Conservation (phyloP, 2,888 invertebrate species). For the Clanis bilineata region DNA sequence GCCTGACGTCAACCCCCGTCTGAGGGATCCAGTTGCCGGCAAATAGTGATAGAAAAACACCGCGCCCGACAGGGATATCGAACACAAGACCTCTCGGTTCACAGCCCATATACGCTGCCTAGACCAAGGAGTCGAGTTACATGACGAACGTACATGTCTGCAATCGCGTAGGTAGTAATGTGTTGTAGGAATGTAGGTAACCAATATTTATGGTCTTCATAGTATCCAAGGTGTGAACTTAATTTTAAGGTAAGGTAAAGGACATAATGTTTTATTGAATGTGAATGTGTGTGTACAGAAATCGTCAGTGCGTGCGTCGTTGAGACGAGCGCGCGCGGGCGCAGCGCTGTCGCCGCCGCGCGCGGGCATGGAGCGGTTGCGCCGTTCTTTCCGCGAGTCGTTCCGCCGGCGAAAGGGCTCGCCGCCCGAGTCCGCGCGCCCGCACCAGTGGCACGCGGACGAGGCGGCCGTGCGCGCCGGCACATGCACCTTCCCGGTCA, state of each 20-base stretch:
- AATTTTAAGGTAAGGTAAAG: neutral
- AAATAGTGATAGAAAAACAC: no score
- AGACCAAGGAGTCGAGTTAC: no score
- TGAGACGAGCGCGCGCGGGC: conserved; percentile 74
- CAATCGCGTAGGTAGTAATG: no score
- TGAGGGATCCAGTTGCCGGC: no score
- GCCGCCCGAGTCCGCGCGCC: conserved; percentile 95
- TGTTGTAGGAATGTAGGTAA: neutral
- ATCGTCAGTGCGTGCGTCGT: conserved; percentile 74
- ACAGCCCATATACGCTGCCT: no score
- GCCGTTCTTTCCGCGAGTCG: conserved; percentile 95
- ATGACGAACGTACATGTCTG: no score
- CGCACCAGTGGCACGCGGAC: conserved; percentile 99
- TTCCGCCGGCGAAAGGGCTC: conserved; percentile 95
- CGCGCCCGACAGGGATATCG: no score
- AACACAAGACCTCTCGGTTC: no score
- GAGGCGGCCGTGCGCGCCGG: conserved; percentile 97
- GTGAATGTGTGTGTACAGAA: conserved; percentile 53
- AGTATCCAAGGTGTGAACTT: neutral
- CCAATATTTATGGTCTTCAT: neutral
- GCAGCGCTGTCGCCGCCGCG: conserved; percentile 76
- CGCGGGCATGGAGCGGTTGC: conserved; percentile 91
- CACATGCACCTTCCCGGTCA: conserved; percentile 98
- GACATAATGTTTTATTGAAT: neutral
- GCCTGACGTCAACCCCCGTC: no score